These are phyloP conservation scores for Hypselothyrea guttata DNA, from an alignment of 2,888 invertebrate genomes.

Conservation along the genomic window DNA sequence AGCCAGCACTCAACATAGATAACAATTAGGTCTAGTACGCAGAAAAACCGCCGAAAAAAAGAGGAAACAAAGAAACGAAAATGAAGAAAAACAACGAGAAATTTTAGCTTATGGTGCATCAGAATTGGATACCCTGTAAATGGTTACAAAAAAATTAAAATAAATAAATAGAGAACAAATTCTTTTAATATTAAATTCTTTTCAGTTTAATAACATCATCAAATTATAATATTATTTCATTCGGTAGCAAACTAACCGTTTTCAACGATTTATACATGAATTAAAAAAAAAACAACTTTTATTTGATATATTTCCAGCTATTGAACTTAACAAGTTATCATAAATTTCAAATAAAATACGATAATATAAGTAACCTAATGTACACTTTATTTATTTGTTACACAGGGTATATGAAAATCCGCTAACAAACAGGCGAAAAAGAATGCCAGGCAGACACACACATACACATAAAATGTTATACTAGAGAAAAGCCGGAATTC, in stretches of 20 bases:
- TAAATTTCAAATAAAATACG: no score
- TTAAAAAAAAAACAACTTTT: no score
- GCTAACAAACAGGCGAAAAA: conserved; percentile 9
- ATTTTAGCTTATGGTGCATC: neutral
- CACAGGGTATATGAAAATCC: neutral
- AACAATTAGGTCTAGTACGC: conserved; percentile 60
- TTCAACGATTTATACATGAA: no score
- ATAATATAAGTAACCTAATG: no score
- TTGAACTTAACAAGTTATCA: no score
- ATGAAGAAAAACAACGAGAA: conserved; percentile 18
- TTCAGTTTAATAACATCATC: no score
- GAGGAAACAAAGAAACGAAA: conserved; percentile 22
- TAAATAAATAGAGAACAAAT: no score
- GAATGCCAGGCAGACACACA: conserved; percentile 23
- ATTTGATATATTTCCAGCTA: no score
- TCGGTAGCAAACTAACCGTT: no score
- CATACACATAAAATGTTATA: conserved; percentile 16
- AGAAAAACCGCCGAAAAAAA: conserved; percentile 12
- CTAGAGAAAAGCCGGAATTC: conserved; percentile 15
- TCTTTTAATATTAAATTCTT: no score
- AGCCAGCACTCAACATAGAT: conserved; percentile 56
- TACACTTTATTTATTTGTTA: neutral
- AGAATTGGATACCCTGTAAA: conserved; percentile 19
- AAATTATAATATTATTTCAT: no score
- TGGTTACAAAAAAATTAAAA: neutral